Evolutionary conservation across 2,113 vertebrate genomes (phyloP).

Genomic region (Prionailurus viverrinus): DNA sequence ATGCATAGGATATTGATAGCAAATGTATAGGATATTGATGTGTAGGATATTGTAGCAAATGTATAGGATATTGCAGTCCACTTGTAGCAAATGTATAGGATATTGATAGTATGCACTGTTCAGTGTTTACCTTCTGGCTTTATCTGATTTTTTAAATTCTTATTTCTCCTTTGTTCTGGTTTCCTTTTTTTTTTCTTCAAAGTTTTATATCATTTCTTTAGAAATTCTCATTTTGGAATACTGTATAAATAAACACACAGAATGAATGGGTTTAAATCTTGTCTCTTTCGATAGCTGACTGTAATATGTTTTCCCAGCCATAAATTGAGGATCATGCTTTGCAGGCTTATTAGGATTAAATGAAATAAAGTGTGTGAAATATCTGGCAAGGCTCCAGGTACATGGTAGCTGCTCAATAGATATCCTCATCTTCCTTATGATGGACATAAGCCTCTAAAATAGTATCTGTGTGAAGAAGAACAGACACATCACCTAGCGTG

Average conservation of each 20-base stretch:
- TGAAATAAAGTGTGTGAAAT: neutral
- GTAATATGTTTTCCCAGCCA: neutral
- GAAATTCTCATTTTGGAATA: neutral
- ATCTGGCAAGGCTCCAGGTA: neutral
- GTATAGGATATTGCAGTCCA: neutral
- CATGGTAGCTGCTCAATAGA: neutral
- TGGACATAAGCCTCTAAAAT: neutral
- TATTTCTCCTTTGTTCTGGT: neutral
- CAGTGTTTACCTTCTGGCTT: neutral
- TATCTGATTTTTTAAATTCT: neutral
- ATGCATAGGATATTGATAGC: neutral
- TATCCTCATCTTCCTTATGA: neutral
- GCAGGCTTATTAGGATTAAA: neutral
- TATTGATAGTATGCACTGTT: neutral
- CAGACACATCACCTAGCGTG: neutral
- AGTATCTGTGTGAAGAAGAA: neutral
- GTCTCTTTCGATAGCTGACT: neutral
- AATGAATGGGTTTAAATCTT: slow-evolving; percentile 29
- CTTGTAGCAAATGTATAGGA: neutral
- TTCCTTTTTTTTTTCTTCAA: neutral
- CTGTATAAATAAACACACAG: neutral
- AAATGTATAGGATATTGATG: neutral
- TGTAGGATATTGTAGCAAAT: neutral
- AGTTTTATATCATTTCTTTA: neutral
- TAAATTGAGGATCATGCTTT: neutral